phyloP scores from a whole-genome alignment of 1,140 invertebrate genomes.

The Megalopta genalis region DNA sequence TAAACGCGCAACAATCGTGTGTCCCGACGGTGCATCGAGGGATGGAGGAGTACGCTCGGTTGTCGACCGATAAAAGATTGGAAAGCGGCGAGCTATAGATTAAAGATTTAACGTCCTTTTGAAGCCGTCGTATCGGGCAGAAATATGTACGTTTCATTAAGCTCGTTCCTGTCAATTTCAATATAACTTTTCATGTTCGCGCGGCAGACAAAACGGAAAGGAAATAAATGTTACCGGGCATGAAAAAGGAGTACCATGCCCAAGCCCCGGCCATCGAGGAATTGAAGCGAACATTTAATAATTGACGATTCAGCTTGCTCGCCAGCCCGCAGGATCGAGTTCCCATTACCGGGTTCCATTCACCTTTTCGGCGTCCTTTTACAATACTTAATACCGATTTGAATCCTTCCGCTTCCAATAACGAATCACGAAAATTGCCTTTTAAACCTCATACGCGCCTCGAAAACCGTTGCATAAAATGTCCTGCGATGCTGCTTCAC shows the following conservation, averaged over 20 bases:
- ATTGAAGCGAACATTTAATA: conserved; percentile 40
- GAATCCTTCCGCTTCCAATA: not conserved
- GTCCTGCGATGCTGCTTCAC: not conserved
- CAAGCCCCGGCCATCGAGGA: conserved; percentile 29
- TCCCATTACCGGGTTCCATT: conserved; percentile 40
- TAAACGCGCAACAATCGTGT: conserved; percentile 68
- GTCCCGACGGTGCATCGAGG: conserved; percentile 18
- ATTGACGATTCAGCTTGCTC: conserved; percentile 46
- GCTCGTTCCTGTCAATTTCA: not conserved
- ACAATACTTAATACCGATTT: not conserved
- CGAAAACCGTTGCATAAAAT: not conserved
- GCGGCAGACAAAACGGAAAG: not conserved
- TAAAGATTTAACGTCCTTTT: conserved; percentile 4
- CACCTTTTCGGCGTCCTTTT: conserved; percentile 31
- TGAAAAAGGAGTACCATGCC: conserved; percentile 6
- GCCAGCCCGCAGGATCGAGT: conserved; percentile 38
- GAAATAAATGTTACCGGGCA: conserved; percentile 9
- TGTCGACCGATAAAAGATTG: conserved; percentile 12
- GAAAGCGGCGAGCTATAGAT: conserved; percentile 67
- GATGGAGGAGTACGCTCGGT: conserved; percentile 13
- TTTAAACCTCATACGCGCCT: not conserved
- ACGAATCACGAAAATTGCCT: not conserved
- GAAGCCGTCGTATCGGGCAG: not conserved
- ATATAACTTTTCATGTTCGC: not conserved
- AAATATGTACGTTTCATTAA: not conserved